Evolutionary conservation across 2,113 vertebrate genomes (phyloP), one percentile per base, ranked within the genome.

Genomic region (Grantiella picta): DNA sequence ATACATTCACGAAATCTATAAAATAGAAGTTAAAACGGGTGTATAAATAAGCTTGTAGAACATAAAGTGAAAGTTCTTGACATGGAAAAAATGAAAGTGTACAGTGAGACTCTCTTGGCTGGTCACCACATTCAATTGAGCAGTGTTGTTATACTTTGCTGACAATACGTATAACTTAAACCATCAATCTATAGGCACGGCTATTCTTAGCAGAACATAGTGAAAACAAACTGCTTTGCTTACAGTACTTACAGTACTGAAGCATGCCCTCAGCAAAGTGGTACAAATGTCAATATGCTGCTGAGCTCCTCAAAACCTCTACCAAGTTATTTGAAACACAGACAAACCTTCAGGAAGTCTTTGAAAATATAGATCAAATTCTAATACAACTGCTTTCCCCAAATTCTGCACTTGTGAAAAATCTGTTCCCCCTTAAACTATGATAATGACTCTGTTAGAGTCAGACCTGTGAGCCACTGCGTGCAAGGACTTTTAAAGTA

Each of bases 141-240:
- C 56, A 40, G 24, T 54, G 42, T 27, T 77, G 40, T 57, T 78
- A 40, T 3, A 86, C 52, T 79, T 92, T 92, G 89, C 91, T 95
- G 92, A 89, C 95, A 95, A 89, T 83, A 86, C 35, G 31, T 81
- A 84, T 92, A 93, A 77, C n/a, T 42, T 78, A 35, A 56, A 53
- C 56, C 60, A 92, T 90, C 92, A 71, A 83, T 94, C 89, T 78
- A 84, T 31, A 86, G 69, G 52, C 69, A 81, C 17, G 15, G 64
- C 89, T 95, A 75, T 94, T 96, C 72, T 95, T 97, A 92, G 92
- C 64, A 95, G 64, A 89, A 78, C 68, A 52, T 15, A 81, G 52
- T 66, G 86, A 91, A 91, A 94, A 81, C 38, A 89, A 94, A 91
- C 60, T 84, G 69, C 89, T 91, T 89, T 71, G 69, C 83, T 91